phyloP scores from a whole-genome alignment of 2,113 vertebrate species.

The Trinectes maculatus region DNA sequence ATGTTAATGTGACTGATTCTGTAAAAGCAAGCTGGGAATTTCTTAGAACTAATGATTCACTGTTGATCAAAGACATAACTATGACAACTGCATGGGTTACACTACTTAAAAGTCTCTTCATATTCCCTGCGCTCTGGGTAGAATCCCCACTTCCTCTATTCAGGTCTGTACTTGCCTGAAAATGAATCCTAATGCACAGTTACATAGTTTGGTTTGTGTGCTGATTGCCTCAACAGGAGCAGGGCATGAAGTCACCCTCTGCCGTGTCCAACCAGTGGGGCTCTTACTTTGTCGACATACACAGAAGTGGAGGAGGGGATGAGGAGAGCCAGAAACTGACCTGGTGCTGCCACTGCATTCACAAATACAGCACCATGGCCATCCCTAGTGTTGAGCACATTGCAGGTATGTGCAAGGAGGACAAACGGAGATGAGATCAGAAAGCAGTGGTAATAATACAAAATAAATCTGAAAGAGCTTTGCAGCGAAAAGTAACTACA shows the following conservation, averaged over 20 bases:
- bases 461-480: background rate
- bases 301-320: slow-evolving; percentile 75
- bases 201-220: slow-evolving; percentile 24
- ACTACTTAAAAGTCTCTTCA: slow-evolving; percentile 5
- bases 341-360: slow-evolving; percentile 91
- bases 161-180: slow-evolving; percentile 51
- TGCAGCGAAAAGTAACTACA: too few relatives aligned
- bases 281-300: slow-evolving; percentile 90
- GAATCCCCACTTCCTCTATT: slow-evolving; percentile 23
- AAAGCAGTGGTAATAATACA: background rate
- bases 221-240: slow-evolving; percentile 73
- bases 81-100: slow-evolving; percentile 1
- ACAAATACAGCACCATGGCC: slow-evolving; percentile 91
- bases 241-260: slow-evolving; percentile 84
- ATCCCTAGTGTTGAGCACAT: slow-evolving; percentile 94
- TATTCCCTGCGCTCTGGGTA: background rate
- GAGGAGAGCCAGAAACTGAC: slow-evolving; percentile 84
- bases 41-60: slow-evolving; percentile 25
- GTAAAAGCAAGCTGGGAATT: slow-evolving; percentile 1
- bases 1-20: background rate
- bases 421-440: background rate
- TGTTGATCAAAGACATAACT: background rate
- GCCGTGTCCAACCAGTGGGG: slow-evolving; percentile 90
- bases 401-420: slow-evolving; percentile 83
- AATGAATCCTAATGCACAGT: slow-evolving; percentile 17